Evolutionary conservation across 1,140 invertebrate genomes (phyloP), one percentile per base, ranked within the genome.

Genomic region (Ruditapes philippinarum): DNA sequence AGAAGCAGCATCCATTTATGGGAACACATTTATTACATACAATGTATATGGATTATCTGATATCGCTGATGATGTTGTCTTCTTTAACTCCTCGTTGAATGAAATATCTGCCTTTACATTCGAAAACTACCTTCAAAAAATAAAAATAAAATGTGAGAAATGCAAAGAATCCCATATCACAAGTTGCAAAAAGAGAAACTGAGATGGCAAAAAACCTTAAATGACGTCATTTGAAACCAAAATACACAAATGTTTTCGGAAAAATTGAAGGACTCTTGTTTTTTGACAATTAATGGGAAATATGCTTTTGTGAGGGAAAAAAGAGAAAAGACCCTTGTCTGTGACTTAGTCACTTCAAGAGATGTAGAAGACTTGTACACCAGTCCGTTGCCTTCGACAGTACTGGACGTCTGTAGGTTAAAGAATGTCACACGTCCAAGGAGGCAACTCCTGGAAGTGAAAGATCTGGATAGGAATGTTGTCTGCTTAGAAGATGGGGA

Each of bases 31-130:
- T 33, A 38, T 95, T 12, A 93, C 93, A 11, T 96, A 96, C 65
- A 96, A 96, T 93, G 93, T 95, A 19, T 95, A 96, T 92, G n/a
- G 78, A 25, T 83, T 96, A n/a, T 73, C 92, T 62, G 96, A 96
- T 93, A 80, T 96, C 38, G 76, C 93, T 62, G 91, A 94, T 88
- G 96, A 97, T 94, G 95, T 94, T 19, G 84, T 87, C 91, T 89
- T 90, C 9, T 95, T 94, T 93, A 95, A 95, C 7, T 28, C 28
- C 60, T 49, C 90, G 38, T 88, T 96, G 54, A 95, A 96, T 88
- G 92, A 91, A 38, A 94, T 93, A 51, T 95, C 93, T 70, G 91
- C 95, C 19, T 96, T 96, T 91, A 70, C 89, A 54, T 96, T 96
- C 94, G 96, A 96, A 94, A 96, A 95, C 89, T 94, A 93, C 87